Evolutionary conservation across 2,888 invertebrate species (phyloP).

Genomic region (Drosophila sordidula): DNA sequence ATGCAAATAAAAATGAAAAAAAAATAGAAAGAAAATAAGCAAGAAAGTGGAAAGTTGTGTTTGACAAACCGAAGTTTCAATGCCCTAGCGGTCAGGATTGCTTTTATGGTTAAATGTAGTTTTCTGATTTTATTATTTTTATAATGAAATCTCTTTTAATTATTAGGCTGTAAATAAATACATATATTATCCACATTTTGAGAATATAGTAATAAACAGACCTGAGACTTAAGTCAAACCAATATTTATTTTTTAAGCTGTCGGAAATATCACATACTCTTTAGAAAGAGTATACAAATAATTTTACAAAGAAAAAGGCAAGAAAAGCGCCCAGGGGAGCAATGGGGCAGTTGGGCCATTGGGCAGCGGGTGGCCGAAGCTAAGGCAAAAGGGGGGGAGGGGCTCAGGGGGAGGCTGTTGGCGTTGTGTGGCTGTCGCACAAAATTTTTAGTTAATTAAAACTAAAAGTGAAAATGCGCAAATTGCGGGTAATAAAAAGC

Average conservation of each 20-base stretch:
- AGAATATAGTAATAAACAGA: no score
- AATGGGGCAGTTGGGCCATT: neutral
- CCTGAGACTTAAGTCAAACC: no score
- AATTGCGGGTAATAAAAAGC: constrained; percentile 75
- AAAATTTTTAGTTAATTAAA: constrained; percentile 75
- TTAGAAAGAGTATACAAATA: constrained; percentile 1
- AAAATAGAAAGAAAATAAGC: constrained; percentile 5
- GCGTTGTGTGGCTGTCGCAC: constrained; percentile 34
- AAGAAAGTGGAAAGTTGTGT: neutral
- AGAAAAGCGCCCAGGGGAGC: constrained; percentile 31
- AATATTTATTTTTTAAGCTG: no score
- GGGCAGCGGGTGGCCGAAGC: neutral
- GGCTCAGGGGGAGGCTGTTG: no score
- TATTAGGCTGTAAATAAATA: no score
- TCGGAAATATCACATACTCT: no score
- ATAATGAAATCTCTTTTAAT: no score
- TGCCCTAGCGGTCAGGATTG: neutral
- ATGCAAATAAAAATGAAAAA: constrained; percentile 47
- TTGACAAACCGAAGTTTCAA: neutral
- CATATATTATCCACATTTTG: no score
- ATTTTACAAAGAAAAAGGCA: constrained; percentile 28
- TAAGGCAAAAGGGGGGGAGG: neutral
- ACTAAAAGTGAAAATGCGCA: constrained; percentile 78
- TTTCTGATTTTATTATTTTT: no score
- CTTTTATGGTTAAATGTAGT: neutral